Evolutionary conservation across 2,888 invertebrate genomes (phyloP), one percentile per base, ranked within the genome.

Genomic region (Agelastica alni): DNA sequence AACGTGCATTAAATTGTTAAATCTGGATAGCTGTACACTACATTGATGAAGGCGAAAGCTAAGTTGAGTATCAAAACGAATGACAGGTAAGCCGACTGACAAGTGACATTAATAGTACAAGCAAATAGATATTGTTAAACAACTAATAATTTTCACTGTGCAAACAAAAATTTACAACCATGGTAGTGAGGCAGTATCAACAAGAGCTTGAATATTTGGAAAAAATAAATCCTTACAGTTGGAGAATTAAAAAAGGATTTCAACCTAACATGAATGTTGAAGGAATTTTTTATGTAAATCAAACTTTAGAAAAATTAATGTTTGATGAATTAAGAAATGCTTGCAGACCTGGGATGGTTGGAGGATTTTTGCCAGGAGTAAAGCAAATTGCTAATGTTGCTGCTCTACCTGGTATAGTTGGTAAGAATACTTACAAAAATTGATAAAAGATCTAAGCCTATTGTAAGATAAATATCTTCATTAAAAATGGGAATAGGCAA

Each of bases 181-280:
- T 94, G 93, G 93, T 94, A 64, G 93, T 94, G 0, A 83, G 94
- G 42, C 84, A 85, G 53, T 99, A 95, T 75, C 87, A 93, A 58
- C 97, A 99, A 63, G 99, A 99, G 75, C 79, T 96, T 16, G 85
- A 92, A 70, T 99, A 89, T 74, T 79, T 99, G 64, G 96, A 99
- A 74, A 94, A 91, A 77, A 82, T 96, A 2, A 87, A 84, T 67
- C 84, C 89, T 9, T 81, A 88, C 71, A 86, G 86, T 66, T 99
- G 97, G 95, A 85, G 83, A 71, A 99, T 99, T 59, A 97, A 97
- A 72, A 98, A 93, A 75, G 98, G 97, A 2, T 99, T 99, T 77
- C 98, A 99, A 72, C 96, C 97, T 1, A 97, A 98, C 70, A 99
- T 99, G 99, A 96, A 95, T 69, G 96, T 97, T 7, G 99, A 99